These are phyloP conservation scores for Apamea epomidion DNA, from an alignment of 2,888 invertebrate species.

Conservation along the genomic window DNA sequence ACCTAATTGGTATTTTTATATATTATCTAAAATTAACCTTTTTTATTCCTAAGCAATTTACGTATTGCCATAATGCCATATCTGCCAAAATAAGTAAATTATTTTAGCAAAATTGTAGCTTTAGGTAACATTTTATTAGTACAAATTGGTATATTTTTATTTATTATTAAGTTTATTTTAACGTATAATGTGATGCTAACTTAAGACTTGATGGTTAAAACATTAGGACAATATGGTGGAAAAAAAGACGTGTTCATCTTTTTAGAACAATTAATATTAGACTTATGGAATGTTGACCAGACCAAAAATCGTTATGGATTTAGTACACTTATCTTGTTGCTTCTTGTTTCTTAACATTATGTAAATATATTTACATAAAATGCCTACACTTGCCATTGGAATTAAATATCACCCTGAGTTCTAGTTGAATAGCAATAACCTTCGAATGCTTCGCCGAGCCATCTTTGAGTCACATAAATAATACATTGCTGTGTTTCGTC, in stretches of 20 bases:
- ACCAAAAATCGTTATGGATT: constrained; percentile 28
- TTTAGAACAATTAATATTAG: constrained; percentile 43
- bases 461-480: constrained; percentile 38
- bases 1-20: constrained; percentile 52
- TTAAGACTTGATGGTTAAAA: constrained; percentile 9
- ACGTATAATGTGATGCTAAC: constrained; percentile 4
- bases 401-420: constrained; percentile 53
- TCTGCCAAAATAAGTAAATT: constrained; percentile 52
- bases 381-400: constrained; percentile 31
- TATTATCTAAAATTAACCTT: constrained; percentile 13
- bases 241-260: constrained; percentile 50
- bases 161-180: constrained; percentile 35
- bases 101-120: constrained; percentile 34
- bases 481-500: constrained; percentile 18
- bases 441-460: constrained; percentile 41
- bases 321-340: constrained; percentile 26
- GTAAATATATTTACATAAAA: constrained; percentile 32
- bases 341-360: constrained; percentile 18
- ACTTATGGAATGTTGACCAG: constrained; percentile 19
- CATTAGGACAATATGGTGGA: constrained; percentile 36
- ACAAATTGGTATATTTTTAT: constrained; percentile 37
- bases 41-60: constrained; percentile 10
- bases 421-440: constrained; percentile 41
- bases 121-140: constrained; percentile 39
- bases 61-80: constrained; percentile 53